phyloP scores from a whole-genome alignment of 2,888 invertebrate genomes.

The Parnassius apollo region DNA sequence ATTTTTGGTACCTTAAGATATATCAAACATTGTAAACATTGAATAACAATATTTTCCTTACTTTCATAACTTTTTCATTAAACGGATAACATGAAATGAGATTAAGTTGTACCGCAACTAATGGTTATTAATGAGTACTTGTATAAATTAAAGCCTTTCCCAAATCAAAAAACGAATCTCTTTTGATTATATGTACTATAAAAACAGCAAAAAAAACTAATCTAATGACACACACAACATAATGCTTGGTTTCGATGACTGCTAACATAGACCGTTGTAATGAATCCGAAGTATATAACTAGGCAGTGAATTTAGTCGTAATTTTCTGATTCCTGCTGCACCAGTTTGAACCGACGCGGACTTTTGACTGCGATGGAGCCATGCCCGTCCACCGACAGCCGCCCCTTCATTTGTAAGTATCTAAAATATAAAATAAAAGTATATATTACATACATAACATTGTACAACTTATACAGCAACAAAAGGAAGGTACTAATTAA shows the following conservation, averaged over 20 bases:
- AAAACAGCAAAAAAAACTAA: constrained; percentile 4
- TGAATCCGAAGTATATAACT: constrained; percentile 19
- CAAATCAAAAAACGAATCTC: too few relatives aligned
- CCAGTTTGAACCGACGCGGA: constrained; percentile 92
- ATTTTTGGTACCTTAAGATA: too few relatives aligned
- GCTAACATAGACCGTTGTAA: constrained; percentile 13
- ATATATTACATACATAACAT: background rate
- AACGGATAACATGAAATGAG: too few relatives aligned
- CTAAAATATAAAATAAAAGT: constrained; percentile 37
- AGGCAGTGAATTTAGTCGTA: constrained; percentile 84
- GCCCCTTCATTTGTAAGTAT: constrained; percentile 89
- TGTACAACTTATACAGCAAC: too few relatives aligned
- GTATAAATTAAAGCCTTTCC: too few relatives aligned
- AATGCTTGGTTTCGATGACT: constrained; percentile 11
- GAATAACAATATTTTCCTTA: too few relatives aligned
- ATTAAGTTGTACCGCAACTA: too few relatives aligned
- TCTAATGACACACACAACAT: constrained; percentile 10
- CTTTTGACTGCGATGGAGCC: constrained; percentile 92
- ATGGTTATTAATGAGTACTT: too few relatives aligned
- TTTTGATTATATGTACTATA: background rate
- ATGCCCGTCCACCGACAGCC: constrained; percentile 86
- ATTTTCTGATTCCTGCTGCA: constrained; percentile 94
- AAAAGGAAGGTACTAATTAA: too few relatives aligned
- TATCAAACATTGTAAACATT: too few relatives aligned
- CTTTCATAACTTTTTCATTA: too few relatives aligned